Percentiles rank a stretch among this genome's conserved stretches.
phyloP scores from a whole-genome alignment of 2,797 vertebrate species.

The Crenichthys baileyi region DNA sequence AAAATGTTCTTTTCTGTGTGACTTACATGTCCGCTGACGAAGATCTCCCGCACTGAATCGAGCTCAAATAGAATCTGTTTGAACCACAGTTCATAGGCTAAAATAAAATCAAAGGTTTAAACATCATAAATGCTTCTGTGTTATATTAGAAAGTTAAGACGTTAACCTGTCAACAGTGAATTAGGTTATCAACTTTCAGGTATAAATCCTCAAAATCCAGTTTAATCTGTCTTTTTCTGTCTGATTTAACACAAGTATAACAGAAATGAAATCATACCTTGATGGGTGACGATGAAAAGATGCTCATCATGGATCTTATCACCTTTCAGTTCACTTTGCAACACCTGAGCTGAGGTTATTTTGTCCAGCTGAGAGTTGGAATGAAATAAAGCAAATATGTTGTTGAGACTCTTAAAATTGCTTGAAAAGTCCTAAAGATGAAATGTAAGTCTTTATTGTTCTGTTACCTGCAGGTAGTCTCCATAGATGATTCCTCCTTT shows the following conservation, averaged over 20 bases:
- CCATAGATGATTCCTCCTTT: conserved; percentile 91
- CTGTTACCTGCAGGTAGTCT: conserved; percentile 89
- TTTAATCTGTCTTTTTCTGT: too few relatives aligned
- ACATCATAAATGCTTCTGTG: not conserved
- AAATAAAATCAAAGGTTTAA: conserved; percentile 44
- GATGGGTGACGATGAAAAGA: conserved; percentile 98
- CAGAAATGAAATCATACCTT: conserved; percentile 82
- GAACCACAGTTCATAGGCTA: conserved; percentile 97
- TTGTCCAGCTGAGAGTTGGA: conserved; percentile 87
- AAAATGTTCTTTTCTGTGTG: not conserved
- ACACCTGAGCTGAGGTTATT: conserved; percentile 89
- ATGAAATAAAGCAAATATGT: conserved; percentile 17
- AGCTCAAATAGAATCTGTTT: conserved; percentile 97
- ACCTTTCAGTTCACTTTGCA: conserved; percentile 92
- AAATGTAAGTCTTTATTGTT: not conserved
- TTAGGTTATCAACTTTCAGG: not conserved
- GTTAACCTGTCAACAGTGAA: not conserved
- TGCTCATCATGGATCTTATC: conserved; percentile 98
- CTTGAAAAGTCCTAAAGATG: not conserved
- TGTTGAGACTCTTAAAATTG: too few relatives aligned
- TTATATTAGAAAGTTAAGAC: not conserved
- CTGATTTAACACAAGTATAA: not conserved
- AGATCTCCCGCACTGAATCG: conserved; percentile 93
- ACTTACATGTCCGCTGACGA: conserved; percentile 94
- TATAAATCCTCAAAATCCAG: not conserved